These are phyloP conservation scores for Macaca nemestrina DNA, from an alignment of 2,113 vertebrate species.

Conservation along the genomic window DNA sequence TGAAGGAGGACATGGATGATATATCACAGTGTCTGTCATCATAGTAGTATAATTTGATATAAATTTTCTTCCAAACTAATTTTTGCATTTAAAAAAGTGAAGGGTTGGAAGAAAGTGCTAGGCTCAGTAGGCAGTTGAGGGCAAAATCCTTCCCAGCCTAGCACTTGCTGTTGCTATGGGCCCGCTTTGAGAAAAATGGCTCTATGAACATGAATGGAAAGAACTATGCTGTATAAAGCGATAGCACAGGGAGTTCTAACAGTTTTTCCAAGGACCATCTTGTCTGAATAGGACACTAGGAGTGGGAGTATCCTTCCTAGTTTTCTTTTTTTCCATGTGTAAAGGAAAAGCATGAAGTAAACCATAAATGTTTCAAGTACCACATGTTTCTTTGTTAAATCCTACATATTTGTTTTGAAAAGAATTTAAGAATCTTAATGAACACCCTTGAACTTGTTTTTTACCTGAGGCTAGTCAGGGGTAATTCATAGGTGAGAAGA, in stretches of 20 bases:
- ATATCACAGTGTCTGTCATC: background rate
- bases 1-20: background rate
- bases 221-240: background rate
- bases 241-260: no score
- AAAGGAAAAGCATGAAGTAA: background rate
- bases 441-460: background rate
- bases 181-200: background rate
- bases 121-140: background rate
- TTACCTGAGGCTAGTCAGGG: background rate
- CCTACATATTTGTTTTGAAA: background rate
- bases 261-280: background rate
- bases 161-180: background rate
- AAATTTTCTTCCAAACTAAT: background rate
- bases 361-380: background rate
- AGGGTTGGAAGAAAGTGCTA: background rate
- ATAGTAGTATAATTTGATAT: background rate
- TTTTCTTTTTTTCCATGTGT: no score
- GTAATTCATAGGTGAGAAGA: background rate
- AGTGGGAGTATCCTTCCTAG: background rate
- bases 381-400: background rate
- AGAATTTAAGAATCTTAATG: background rate
- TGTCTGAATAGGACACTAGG: background rate
- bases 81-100: background rate
- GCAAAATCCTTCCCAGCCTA: background rate
- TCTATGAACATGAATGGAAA: background rate